Evolutionary conservation across 1,140 invertebrate genomes (phyloP).

Genomic region (Luehdorfia chinensis): DNA sequence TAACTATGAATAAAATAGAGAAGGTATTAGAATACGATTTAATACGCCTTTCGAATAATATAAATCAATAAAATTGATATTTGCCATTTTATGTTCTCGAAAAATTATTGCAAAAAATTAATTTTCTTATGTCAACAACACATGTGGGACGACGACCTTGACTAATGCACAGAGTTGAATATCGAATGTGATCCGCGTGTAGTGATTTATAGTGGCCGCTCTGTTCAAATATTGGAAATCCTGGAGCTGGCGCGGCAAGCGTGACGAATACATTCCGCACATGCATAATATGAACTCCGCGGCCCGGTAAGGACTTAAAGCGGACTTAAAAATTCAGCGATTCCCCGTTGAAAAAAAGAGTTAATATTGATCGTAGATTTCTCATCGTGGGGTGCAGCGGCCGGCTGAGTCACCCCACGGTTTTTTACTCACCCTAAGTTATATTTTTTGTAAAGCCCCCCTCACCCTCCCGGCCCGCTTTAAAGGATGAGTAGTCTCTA

Average conservation of each 20-base stretch:
- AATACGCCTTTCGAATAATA: no score
- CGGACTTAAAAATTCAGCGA: slow-evolving; percentile 70
- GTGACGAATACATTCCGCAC: slow-evolving; percentile 29
- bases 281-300: slow-evolving; percentile 31
- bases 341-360: slow-evolving; percentile 76
- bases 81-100: no score
- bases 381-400: slow-evolving; percentile 74
- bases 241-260: slow-evolving; percentile 14
- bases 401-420: slow-evolving; percentile 77
- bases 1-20: no score
- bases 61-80: no score
- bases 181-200: slow-evolving; percentile 21
- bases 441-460: slow-evolving; percentile 76
- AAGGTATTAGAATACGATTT: no score
- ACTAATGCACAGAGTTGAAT: slow-evolving; percentile 46
- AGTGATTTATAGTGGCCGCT: slow-evolving; percentile 43
- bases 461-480: slow-evolving; percentile 66
- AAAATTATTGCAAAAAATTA: no score
- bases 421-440: slow-evolving; percentile 78
- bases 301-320: slow-evolving; percentile 37
- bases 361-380: slow-evolving; percentile 79
- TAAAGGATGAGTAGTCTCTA: slow-evolving; percentile 79
- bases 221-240: slow-evolving; percentile 30
- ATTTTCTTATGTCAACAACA: slow-evolving; percentile 52
- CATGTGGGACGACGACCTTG: slow-evolving; percentile 55